A percentile compares a stretch with the other conserved stretches of the same genome.
These are phyloP conservation scores for Solenopsis fugax DNA, from an alignment of 1,140 invertebrate species.

Conservation along the genomic window DNA sequence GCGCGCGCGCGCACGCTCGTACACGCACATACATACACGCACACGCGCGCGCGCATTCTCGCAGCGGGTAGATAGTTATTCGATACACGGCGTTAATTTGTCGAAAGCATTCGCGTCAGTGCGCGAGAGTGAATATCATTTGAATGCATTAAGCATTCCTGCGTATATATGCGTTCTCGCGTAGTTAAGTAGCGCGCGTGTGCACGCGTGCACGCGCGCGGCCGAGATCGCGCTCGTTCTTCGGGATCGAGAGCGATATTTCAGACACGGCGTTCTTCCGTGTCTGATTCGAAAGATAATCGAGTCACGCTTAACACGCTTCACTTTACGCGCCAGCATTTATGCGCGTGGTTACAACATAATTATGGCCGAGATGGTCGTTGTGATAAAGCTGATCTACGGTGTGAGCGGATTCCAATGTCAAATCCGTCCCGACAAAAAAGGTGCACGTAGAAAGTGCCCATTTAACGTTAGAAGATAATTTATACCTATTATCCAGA, in stretches of 20 bases:
- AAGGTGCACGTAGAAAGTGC: not conserved
- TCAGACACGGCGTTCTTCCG: constrained; percentile 59
- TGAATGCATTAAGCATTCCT: constrained; percentile 80
- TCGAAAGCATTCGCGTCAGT: constrained; percentile 80
- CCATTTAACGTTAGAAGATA: not conserved
- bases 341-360: constrained; percentile 55
- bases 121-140: constrained; percentile 81
- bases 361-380: constrained; percentile 49
- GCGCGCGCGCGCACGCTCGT: not conserved
- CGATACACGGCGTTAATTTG: constrained; percentile 81
- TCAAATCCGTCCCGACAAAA: constrained; percentile 1
- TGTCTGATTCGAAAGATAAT: constrained; percentile 52
- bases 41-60: constrained; percentile 44
- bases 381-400: constrained; percentile 37
- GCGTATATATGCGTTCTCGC: constrained; percentile 69
- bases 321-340: constrained; percentile 51
- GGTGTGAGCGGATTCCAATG: constrained; percentile 27
- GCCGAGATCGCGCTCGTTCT: constrained; percentile 29
- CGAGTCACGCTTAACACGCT: constrained; percentile 62
- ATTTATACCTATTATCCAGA: constrained; percentile 1
- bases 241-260: constrained; percentile 43
- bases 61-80: constrained; percentile 76
- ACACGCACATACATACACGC: not conserved
- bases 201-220: constrained; percentile 18
- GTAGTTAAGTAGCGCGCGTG: constrained; percentile 64